A percentile compares a stretch with the other conserved stretches of the same genome.
phyloP scores from a whole-genome alignment of 2,113 vertebrate species.

The Lichenostomus cassidix region DNA sequence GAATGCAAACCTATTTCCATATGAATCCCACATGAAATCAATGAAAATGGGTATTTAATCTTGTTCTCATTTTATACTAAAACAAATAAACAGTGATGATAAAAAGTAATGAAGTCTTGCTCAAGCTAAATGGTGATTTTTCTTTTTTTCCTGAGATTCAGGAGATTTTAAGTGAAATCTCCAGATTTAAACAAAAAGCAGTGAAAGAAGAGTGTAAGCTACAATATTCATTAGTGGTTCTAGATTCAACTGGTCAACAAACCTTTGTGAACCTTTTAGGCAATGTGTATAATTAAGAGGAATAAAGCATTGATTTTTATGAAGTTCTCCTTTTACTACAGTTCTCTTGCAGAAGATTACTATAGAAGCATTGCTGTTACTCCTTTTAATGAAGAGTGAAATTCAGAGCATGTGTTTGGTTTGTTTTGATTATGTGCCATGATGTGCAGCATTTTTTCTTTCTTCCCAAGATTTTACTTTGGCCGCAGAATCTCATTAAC shows the following conservation, averaged over 20 bases:
- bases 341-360: not conserved
- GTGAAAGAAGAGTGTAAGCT: not conserved
- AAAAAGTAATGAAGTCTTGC: not conserved
- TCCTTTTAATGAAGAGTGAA: conserved; percentile 1
- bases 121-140: not conserved
- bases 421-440: conserved; percentile 29
- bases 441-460: not conserved
- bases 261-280: not conserved
- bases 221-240: not conserved
- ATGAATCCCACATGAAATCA: not conserved
- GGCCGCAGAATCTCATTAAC: conserved; percentile 55
- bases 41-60: not conserved
- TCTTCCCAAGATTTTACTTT: conserved; percentile 42
- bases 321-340: not conserved
- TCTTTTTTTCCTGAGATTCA: not conserved
- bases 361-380: not conserved
- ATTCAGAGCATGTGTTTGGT: not conserved
- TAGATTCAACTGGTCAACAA: not conserved
- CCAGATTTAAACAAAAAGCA: not conserved
- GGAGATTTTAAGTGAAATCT: not conserved
- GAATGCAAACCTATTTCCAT: not conserved
- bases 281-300: not conserved
- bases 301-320: not conserved
- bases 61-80: not conserved
- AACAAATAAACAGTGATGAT: not conserved